phyloP scores from a whole-genome alignment of 64 coral and sea anemone species.

The Exaiptasia diaphana region DNA sequence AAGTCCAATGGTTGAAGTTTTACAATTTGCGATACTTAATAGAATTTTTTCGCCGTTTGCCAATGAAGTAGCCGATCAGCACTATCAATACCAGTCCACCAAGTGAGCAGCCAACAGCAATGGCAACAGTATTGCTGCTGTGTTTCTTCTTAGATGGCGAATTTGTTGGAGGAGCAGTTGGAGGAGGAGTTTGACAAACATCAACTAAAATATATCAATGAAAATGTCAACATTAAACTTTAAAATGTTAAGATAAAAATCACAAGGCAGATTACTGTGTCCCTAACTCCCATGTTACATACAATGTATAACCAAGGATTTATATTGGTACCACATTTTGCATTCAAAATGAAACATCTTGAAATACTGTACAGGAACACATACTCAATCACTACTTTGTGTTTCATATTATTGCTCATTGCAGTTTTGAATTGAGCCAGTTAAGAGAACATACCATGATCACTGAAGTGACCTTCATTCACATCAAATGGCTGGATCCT shows the following conservation, averaged over 20 bases:
- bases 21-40: slow-evolving; percentile 77
- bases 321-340: no score
- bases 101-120: slow-evolving; percentile 81
- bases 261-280: no score
- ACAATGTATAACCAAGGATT: no score
- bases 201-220: not conserved
- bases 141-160: not conserved
- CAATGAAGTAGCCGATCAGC: slow-evolving; percentile 68
- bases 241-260: not conserved
- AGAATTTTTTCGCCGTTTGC: not conserved
- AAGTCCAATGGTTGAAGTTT: no score
- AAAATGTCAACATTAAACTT: not conserved
- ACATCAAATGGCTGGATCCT: slow-evolving; percentile 47
- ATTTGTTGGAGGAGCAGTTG: not conserved
- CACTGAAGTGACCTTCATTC: not conserved
- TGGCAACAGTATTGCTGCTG: slow-evolving; percentile 51
- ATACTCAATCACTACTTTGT: no score
- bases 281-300: no score
- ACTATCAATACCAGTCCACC: slow-evolving; percentile 67
- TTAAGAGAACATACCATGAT: no score
- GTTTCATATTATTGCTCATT: no score
- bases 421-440: no score
- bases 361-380: not conserved
- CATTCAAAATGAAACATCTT: not conserved
- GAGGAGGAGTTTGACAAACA: not conserved